These are phyloP conservation scores for Gymnosoma rotundatum DNA, from an alignment of 2,888 invertebrate species.

Conservation along the genomic window DNA sequence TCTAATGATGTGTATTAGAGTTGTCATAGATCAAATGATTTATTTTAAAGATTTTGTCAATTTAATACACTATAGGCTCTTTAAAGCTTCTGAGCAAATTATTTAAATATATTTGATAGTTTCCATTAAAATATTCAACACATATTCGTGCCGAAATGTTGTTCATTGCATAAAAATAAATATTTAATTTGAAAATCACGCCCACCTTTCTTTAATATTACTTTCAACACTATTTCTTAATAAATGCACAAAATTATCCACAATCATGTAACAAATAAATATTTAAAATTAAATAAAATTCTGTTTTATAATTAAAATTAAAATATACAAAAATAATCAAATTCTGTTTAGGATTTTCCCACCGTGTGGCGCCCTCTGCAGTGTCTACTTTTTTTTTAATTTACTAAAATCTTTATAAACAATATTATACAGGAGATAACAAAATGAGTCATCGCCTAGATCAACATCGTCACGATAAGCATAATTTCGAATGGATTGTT, in stretches of 20 bases:
- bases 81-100: constrained; percentile 21
- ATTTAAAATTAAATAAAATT: constrained; percentile 23
- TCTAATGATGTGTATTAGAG: no score
- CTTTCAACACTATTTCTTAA: constrained; percentile 37
- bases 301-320: constrained; percentile 14
- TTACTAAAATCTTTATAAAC: constrained; percentile 49
- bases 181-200: constrained; percentile 1
- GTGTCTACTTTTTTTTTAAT: background rate
- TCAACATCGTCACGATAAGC: constrained; percentile 68
- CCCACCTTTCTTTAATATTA: constrained; percentile 42
- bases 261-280: constrained; percentile 29
- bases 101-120: background rate
- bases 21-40: no score
- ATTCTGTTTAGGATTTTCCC: constrained; percentile 34
- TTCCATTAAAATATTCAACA: background rate
- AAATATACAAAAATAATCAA: background rate
- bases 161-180: constrained; percentile 3
- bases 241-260: constrained; percentile 12
- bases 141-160: background rate
- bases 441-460: constrained; percentile 63
- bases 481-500: constrained; percentile 56
- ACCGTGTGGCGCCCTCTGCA: constrained; percentile 36
- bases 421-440: constrained; percentile 42
- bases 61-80: no score
- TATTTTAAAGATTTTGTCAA: no score